Base-by-base conservation (phyloP, 2,888 invertebrate genomes). In the Drosophila demipolita region DNA sequence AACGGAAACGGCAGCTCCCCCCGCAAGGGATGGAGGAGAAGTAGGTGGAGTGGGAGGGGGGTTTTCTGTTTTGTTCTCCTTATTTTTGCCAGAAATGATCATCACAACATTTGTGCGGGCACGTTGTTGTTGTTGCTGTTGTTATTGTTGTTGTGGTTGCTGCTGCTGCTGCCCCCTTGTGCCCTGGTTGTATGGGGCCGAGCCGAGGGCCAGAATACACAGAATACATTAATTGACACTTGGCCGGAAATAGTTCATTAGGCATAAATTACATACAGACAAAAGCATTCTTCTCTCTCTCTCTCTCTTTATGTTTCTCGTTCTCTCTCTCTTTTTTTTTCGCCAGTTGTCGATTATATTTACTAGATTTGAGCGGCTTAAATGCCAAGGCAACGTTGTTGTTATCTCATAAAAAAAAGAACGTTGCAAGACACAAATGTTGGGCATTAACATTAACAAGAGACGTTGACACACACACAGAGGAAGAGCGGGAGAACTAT, bases 201-300 rank as follows among this genome's bases (percentile, higher is more conserved):
- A 36, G 60, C 53, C 78, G 78, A 73, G 82, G 82, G 78, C 78
- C 67, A 78, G 82, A 78, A 78, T 77, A 77, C 63, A 80, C 90
- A 89, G 88, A 90, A 90, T 87, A 90, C 78, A 87, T 87, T 87
- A 87, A 87, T 87, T 87, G 87, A 87, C 87, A 87, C 87, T 87
- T 87, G 91, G 87, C 90, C 87, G 87, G 87, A 87, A 87, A 87
- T 90, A 90, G 91, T 87, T 87, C 87, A 87, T 87, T 87, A 87
- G 91, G 87, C 87, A 87, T 87, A 87, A 90, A 87, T 90, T 90
- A 90, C 90, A 74, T 83, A 84, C 85, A 89, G 89, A 90, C 87
- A 90, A 90, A 82, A 89, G 85, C 82, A 74, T 74, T 68, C 70
- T 66, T 29, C 50, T 60, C 58, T 60, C 40, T 36, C 58, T 50